Percentiles rank a stretch among this genome's conserved stretches.
phyloP scores from a whole-genome alignment of 1,140 invertebrate species.

The Caenorhabditis brenneri region DNA sequence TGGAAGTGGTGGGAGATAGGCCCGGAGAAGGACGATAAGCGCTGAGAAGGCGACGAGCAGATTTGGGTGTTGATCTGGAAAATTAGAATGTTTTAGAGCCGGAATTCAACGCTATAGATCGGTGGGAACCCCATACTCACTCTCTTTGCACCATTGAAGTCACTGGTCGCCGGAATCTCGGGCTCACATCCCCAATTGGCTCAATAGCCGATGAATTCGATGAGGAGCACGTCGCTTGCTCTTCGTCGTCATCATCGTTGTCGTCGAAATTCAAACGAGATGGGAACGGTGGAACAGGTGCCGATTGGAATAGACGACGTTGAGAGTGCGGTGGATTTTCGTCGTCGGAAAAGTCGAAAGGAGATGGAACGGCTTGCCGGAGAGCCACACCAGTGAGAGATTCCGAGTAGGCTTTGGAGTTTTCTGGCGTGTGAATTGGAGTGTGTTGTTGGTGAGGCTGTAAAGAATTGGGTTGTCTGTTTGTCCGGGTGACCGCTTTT shows the following conservation, averaged over 20 bases:
- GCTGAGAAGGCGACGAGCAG: not conserved
- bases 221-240: not conserved
- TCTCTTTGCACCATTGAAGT: not conserved
- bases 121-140: not conserved
- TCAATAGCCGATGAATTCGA: slow-evolving; percentile 18
- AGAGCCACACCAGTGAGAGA: slow-evolving; percentile 4
- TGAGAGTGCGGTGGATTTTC: slow-evolving; percentile 14
- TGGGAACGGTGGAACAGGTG: not conserved
- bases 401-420: not conserved
- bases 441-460: not conserved
- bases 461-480: not conserved
- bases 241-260: not conserved
- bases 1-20: no score
- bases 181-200: not conserved
- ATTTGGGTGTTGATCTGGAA: not conserved
- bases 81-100: no score
- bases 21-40: not conserved
- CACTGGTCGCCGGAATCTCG: no score
- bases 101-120: not conserved
- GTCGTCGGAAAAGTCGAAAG: slow-evolving; percentile 19
- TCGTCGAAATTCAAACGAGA: not conserved
- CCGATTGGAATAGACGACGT: slow-evolving; percentile 15
- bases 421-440: not conserved
- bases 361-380: not conserved
- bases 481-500: no score